Base-by-base conservation (phyloP, 2,113 vertebrate species). In the Rhinopomastus cyanomelas region DNA sequence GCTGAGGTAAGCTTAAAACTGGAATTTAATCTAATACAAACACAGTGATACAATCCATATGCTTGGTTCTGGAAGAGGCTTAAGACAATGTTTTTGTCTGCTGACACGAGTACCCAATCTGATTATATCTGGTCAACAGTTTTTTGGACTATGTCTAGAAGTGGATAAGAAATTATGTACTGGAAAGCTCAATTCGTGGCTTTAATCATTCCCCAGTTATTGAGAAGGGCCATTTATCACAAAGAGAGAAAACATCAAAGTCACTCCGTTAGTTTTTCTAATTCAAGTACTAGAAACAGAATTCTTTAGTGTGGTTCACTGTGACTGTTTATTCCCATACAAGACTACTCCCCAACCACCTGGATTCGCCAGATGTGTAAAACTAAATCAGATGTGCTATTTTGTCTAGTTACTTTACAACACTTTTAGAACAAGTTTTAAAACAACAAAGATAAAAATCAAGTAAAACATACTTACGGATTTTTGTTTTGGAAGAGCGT, bases 401-500 rank as follows among this genome's bases (percentile, higher is more conserved):
- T 84, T 37, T 56, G 18, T 69, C 30, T 37, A 65, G 17, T 22
- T 32, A 61, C 8, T 8, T 61, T 57, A 36, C 11, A 52, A 8
- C 3, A 16, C 10, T 37, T 80, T 34, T 37, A 84, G 1, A 3
- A 61, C 5, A 92, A 44, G 18, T 81, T 21, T 36, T 59, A 89
- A 87, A 88, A 5, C 13, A n/a, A 16, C 60, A 10, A 86, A 2
- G 4, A 72, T 4, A 61, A 79, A 53, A 39, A 27, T 0, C 8
- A 64, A 68, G 68, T 11, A 59, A 71, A 75, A 27, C 11, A 69
- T 91, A 95, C 98, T 98, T 97, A 99, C 99, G 12, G 97, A 98
- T 98, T 97, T 98, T 89, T 96, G 98, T 89, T 99, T 99, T 0
- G 98, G 97, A 21, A 98, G 94, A 19, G 98, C 97, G 0, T 98